A percentile compares a stretch with the other conserved stretches of the same genome.
phyloP scores from a whole-genome alignment of 2,113 vertebrate species.

The Circaetus cinerascens region DNA sequence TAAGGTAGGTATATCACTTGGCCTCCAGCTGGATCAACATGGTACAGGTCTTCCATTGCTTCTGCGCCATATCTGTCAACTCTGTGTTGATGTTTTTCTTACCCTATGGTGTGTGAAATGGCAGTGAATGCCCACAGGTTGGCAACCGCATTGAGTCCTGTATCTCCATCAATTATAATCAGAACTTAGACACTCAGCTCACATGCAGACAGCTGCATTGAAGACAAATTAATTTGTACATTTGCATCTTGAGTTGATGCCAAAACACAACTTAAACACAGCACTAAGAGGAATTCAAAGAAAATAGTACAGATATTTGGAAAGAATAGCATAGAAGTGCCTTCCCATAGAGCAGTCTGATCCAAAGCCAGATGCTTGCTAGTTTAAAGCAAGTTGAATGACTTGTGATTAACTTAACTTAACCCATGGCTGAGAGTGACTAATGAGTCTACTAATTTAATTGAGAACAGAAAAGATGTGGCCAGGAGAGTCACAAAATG shows the following conservation, averaged over 20 bases:
- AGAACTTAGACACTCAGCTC: neutral
- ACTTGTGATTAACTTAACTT: neutral
- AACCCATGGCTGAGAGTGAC: neutral
- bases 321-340: neutral
- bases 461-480: neutral
- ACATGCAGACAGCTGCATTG: neutral
- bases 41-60: neutral
- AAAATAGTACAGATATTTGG: neutral
- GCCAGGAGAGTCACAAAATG: neutral
- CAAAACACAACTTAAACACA: neutral
- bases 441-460: neutral
- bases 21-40: neutral
- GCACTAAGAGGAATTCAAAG: neutral
- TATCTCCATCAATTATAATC: neutral
- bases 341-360: neutral
- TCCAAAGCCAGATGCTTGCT: neutral
- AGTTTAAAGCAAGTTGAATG: neutral
- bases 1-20: neutral
- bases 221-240: neutral
- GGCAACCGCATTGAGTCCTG: neutral
- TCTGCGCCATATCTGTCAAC: neutral
- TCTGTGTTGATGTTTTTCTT: neutral
- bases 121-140: neutral
- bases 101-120: neutral
- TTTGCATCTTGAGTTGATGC: neutral